phyloP scores from a whole-genome alignment of 2,113 vertebrate species.

The Melanotaenia duboulayi region DNA sequence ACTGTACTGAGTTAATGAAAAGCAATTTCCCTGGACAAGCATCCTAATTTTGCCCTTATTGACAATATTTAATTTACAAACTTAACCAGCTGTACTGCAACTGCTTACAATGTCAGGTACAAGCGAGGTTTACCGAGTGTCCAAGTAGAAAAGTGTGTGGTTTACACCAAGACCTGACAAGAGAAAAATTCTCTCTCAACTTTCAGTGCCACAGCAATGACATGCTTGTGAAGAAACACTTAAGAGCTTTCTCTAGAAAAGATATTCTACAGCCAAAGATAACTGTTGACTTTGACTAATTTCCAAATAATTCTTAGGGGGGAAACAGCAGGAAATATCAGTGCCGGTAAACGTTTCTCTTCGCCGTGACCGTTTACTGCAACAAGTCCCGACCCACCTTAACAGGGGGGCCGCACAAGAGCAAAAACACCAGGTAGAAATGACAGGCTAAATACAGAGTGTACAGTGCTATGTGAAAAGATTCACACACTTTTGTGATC shows the following conservation, averaged over 20 bases:
- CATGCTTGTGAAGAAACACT: background rate
- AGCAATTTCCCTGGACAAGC: constrained; percentile 13
- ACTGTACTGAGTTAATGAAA: constrained; percentile 31
- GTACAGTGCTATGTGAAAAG: no score
- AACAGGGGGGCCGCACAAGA: background rate
- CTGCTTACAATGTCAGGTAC: background rate
- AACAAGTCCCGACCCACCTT: background rate
- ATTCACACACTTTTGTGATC: no score
- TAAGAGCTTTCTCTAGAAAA: background rate
- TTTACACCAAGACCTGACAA: constrained; percentile 15
- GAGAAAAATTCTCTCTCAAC: constrained; percentile 19
- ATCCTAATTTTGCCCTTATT: background rate
- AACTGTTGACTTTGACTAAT: constrained; percentile 21
- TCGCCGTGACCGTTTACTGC: background rate
- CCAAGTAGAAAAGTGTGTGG: background rate
- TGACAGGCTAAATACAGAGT: background rate
- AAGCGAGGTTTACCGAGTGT: background rate
- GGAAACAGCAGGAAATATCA: background rate
- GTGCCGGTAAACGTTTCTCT: background rate
- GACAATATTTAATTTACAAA: background rate
- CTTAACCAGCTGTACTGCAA: background rate
- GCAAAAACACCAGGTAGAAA: background rate
- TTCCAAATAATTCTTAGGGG: background rate
- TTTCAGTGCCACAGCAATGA: constrained; percentile 7
- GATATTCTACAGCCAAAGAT: background rate